Conservation (phyloP, 2,113 vertebrate genomes). For the Plecturocebus donacophilus region DNA sequence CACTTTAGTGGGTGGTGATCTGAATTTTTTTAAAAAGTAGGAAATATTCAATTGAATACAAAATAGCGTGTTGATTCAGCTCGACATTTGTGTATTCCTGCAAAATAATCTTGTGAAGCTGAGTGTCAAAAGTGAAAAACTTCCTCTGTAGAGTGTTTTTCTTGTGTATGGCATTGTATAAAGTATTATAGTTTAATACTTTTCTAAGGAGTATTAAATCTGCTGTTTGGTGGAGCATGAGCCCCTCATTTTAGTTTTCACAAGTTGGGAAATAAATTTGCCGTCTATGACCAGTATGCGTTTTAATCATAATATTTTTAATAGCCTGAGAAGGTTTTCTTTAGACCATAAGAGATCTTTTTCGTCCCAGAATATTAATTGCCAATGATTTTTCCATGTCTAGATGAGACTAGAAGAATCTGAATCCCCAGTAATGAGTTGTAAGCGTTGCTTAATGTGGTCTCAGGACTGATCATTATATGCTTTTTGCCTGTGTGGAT, state of each 20-base stretch:
- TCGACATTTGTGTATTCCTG: not conserved
- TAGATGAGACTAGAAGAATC: slow-evolving; percentile 17
- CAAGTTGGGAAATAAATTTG: not conserved
- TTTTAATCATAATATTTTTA: slow-evolving; percentile 41
- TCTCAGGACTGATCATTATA: not conserved
- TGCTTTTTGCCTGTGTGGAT: not conserved
- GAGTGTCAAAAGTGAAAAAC: not conserved
- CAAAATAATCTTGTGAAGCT: not conserved
- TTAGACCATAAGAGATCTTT: not conserved
- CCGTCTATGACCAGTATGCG: not conserved
- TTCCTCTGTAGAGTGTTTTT: not conserved
- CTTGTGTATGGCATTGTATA: not conserved
- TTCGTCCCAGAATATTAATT: slow-evolving; percentile 36
- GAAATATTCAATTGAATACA: not conserved
- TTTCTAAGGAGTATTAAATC: slow-evolving; percentile 24
- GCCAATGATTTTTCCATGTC: not conserved
- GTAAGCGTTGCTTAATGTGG: slow-evolving; percentile 21
- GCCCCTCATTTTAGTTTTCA: not conserved
- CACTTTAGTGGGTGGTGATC: not conserved
- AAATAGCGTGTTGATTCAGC: not conserved
- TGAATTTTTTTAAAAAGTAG: not conserved
- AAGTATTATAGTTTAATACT: not conserved
- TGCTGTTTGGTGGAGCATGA: not conserved
- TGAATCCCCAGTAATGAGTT: not conserved
- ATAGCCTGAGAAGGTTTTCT: slow-evolving; percentile 33